Evolutionary conservation across 2,113 vertebrate genomes (phyloP).

Genomic region (Typhlomys cinereus): DNA sequence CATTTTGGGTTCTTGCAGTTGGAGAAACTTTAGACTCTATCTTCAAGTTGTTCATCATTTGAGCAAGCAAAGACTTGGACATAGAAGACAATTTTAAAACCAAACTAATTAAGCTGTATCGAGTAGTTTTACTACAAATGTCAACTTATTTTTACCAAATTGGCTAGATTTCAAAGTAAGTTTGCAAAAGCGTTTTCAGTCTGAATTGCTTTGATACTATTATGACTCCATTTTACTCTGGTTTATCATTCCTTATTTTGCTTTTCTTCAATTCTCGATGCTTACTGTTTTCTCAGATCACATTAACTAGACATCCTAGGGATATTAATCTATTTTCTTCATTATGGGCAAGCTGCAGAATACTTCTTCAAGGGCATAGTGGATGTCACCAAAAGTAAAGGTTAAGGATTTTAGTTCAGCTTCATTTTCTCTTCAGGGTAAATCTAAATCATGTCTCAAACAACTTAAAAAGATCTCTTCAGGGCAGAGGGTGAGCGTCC

Average conservation of each 20-base stretch:
- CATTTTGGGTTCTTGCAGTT: neutral
- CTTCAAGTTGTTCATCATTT: neutral
- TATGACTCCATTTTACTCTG: slow-evolving; percentile 24
- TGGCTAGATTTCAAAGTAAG: slow-evolving; percentile 32
- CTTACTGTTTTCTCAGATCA: neutral
- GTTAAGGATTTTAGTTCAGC: slow-evolving; percentile 30
- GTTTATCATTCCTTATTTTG: neutral
- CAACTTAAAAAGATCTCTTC: slow-evolving; percentile 54
- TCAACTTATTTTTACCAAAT: slow-evolving; percentile 46
- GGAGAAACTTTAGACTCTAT: neutral
- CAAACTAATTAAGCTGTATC: slow-evolving; percentile 22
- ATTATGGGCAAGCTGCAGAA: slow-evolving; percentile 35
- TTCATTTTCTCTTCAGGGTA: slow-evolving; percentile 47
- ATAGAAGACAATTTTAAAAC: slow-evolving; percentile 39
- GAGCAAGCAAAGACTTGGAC: slow-evolving; percentile 3
- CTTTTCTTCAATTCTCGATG: neutral
- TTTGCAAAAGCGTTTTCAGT: slow-evolving; percentile 11
- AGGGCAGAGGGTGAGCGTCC: slow-evolving; percentile 45
- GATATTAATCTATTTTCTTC: slow-evolving; percentile 44
- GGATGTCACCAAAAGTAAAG: slow-evolving; percentile 27
- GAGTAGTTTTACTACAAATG: slow-evolving; percentile 23
- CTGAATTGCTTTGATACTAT: neutral
- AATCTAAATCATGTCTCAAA: slow-evolving; percentile 51
- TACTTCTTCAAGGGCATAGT: slow-evolving; percentile 40
- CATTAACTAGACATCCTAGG: slow-evolving; percentile 18